A percentile compares a stretch with the other conserved stretches of the same genome.
These are phyloP conservation scores for Beroe ovata DNA, from an alignment of 37 sponge, comb jelly and placozoan genomes.

Conservation along the genomic window DNA sequence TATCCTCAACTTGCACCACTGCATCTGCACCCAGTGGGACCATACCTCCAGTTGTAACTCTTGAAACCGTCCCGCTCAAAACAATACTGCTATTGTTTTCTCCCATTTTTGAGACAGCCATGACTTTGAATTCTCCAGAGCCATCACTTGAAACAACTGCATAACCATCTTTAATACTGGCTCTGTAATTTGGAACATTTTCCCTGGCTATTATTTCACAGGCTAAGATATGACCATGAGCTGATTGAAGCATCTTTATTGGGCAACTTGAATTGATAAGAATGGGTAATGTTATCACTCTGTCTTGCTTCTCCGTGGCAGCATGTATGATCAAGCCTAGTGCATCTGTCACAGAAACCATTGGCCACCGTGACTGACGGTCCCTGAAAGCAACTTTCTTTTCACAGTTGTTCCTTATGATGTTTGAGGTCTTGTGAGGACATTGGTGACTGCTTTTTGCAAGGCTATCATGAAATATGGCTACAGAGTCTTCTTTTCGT, in stretches of 20 bases:
- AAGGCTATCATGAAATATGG: neutral
- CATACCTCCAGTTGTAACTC: conserved; percentile 76
- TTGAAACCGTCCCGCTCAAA: conserved; percentile 14
- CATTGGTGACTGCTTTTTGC: neutral
- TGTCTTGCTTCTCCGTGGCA: neutral
- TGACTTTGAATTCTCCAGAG: conserved; percentile 8
- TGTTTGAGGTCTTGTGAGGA: conserved; percentile 47
- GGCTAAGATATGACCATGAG: conserved; percentile 70
- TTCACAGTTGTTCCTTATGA: no score
- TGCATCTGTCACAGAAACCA: conserved; percentile 82
- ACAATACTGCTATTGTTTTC: neutral
- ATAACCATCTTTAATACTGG: conserved; percentile 97
- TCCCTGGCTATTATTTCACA: conserved; percentile 73
- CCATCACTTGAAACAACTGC: conserved; percentile 75
- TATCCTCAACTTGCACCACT: conserved; percentile 98
- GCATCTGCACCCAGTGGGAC: conserved; percentile 95
- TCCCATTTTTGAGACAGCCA: conserved; percentile 42
- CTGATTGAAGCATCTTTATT: neutral
- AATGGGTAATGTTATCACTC: neutral
- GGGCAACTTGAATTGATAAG: neutral
- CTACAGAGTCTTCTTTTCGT: neutral
- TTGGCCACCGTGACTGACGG: conserved; percentile 83
- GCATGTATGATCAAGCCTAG: conserved; percentile 66
- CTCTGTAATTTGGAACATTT: conserved; percentile 90
- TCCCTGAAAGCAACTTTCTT: conserved; percentile 74